A percentile compares a stretch with the other conserved stretches of the same genome.
These are phyloP conservation scores for Tigriopus californicus DNA, from an alignment of 2,888 invertebrate genomes.

Conservation along the genomic window DNA sequence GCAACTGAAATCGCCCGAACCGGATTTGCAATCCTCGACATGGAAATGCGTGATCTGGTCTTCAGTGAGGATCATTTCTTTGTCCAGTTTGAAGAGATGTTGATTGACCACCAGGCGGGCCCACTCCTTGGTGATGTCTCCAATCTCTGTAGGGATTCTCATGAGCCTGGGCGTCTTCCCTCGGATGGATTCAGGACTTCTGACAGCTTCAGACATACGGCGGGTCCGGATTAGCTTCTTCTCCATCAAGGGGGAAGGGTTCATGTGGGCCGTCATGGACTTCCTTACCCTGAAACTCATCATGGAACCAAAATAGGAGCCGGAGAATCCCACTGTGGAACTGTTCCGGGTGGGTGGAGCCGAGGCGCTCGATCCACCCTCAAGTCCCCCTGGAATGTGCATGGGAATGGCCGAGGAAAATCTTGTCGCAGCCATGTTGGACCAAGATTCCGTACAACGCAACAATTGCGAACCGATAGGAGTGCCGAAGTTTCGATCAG, in stretches of 20 bases:
- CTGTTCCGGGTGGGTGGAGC: too few relatives aligned
- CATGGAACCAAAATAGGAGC: too few relatives aligned
- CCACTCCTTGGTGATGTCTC: background rate
- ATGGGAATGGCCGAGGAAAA: too few relatives aligned
- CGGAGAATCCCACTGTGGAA: too few relatives aligned
- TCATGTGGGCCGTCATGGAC: too few relatives aligned
- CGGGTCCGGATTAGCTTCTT: background rate
- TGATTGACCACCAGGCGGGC: background rate
- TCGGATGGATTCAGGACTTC: background rate
- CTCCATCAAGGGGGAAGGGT: background rate
- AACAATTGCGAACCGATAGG: too few relatives aligned
- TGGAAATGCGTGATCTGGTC: background rate
- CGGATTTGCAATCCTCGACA: constrained; percentile 7
- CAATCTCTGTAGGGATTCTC: background rate
- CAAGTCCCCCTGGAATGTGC: too few relatives aligned
- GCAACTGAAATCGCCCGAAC: constrained; percentile 3
- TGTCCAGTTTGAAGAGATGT: background rate
- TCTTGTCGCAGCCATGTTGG: too few relatives aligned
- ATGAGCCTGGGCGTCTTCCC: background rate
- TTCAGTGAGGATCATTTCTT: background rate
- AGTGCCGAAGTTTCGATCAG: too few relatives aligned
- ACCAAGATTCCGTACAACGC: too few relatives aligned
- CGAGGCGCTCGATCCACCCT: too few relatives aligned
- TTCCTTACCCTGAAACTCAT: too few relatives aligned
- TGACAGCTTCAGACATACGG: background rate